Percentiles rank a stretch among this genome's conserved stretches.
phyloP scores from a whole-genome alignment of 1,140 invertebrate species.

The Polypedilum pembai region DNA sequence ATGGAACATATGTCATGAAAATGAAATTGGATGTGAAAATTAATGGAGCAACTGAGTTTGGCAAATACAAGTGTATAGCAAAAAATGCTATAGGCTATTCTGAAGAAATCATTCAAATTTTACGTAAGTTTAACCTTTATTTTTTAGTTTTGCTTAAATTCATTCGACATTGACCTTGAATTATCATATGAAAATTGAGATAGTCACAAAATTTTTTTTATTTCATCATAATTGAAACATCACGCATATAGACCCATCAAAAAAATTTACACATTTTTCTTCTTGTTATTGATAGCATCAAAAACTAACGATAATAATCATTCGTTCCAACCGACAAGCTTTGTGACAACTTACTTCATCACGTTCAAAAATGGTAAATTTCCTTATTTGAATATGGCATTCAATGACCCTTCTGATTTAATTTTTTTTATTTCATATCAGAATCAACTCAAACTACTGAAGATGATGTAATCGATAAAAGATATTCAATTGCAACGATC shows the following conservation, averaged over 20 bases:
- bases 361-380: background rate
- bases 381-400: too few species aligned
- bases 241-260: background rate
- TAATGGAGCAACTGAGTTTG: slow-evolving; percentile 49
- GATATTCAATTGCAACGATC: too few species aligned
- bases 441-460: too few species aligned
- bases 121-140: slow-evolving; percentile 44
- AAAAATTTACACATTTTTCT: background rate
- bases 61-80: slow-evolving; percentile 52
- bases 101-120: slow-evolving; percentile 50
- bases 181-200: slow-evolving; percentile 32
- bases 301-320: background rate
- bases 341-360: background rate
- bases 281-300: background rate
- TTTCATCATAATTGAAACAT: background rate
- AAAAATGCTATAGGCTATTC: slow-evolving; percentile 53
- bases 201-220: background rate
- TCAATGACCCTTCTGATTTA: too few species aligned
- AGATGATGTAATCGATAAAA: too few species aligned
- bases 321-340: background rate
- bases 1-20: slow-evolving; percentile 50
- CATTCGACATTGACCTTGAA: slow-evolving; percentile 39
- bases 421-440: too few species aligned
- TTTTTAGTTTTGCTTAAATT: background rate
- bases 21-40: slow-evolving; percentile 52